Base-by-base conservation (phyloP, 2,888 invertebrate genomes). In the Phaedon cochleariae region DNA sequence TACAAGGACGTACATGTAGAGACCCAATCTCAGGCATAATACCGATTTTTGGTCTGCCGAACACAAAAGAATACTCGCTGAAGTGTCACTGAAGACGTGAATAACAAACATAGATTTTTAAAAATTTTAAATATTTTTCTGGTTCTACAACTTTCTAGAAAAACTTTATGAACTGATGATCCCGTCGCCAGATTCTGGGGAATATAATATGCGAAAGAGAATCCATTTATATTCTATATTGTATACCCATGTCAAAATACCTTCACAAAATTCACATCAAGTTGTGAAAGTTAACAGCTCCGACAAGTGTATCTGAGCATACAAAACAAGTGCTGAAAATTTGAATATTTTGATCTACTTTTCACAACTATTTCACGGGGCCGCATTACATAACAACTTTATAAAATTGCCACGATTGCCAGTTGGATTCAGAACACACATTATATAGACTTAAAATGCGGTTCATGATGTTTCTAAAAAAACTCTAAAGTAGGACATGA, bases 191-290 rank as follows among this genome's bases (percentile, higher is more conserved):
- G n/a, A n/a, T n/a, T n/a, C n/a, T n/a, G n/a, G n/a, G n/a, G 15
- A 41, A 41, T 26, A 41, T n/a, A n/a, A n/a, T 10, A 41, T 41
- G 41, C 41, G 41, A 34, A 41, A 10, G 41, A 4, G 15, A 41
- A 41, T 41, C 41, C 41, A 41, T 41, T 41, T 41, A 41, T 41
- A 41, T 41, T 41, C 41, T n/a, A 41, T 41, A 41, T 41, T 41
- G 41, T 41, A 15, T 41, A 41, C 41, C 15, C 3, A 41, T 41
- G 41, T 4, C 41, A 41, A 26, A n/a, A 26, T 15, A n/a, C 41
- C 41, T 41, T 41, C 41, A 41, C 15, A 41, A 41, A 41, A 41
- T 41, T 41, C 41, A 41, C 41, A 41, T n/a, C 41, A 15, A 41
- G 15, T 15, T 41, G 41, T 41, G 41, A 41, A 41, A 41, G 15